phyloP scores from a whole-genome alignment of 2,113 vertebrate species.

The Pholis gunnellus region DNA sequence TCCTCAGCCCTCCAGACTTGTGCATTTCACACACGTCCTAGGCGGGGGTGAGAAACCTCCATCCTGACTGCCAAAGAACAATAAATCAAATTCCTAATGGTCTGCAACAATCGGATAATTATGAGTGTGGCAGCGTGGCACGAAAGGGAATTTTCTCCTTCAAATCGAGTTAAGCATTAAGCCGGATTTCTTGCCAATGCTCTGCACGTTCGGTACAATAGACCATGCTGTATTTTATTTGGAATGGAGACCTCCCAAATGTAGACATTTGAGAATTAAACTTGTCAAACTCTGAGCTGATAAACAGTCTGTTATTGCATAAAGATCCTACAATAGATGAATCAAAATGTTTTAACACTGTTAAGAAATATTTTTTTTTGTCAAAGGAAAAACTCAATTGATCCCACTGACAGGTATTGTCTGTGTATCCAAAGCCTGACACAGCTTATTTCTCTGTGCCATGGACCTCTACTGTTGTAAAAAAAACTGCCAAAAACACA shows the following conservation, averaged over 20 bases:
- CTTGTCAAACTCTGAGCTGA: background rate
- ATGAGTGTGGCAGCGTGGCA: conserved; percentile 65
- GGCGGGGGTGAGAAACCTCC: conserved; percentile 69
- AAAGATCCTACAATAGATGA: background rate
- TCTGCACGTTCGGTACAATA: conserved; percentile 5
- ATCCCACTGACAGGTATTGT: background rate
- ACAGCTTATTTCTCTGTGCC: background rate
- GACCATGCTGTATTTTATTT: conserved; percentile 11
- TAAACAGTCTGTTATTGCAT: background rate
- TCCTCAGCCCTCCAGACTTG: conserved; percentile 71
- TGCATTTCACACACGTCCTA: conserved; percentile 79
- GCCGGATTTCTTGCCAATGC: conserved; percentile 55
- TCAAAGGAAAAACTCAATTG: background rate
- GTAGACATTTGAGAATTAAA: conserved; percentile 11
- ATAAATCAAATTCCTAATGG: conserved; percentile 83
- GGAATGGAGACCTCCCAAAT: conserved; percentile 1
- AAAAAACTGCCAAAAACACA: background rate
- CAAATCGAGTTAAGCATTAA: conserved; percentile 62
- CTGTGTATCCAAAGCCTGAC: background rate
- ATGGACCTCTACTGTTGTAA: background rate
- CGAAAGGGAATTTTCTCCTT: conserved; percentile 73
- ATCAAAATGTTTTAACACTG: background rate
- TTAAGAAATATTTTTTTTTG: background rate
- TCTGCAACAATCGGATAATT: conserved; percentile 79
- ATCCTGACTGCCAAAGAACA: conserved; percentile 78